phyloP scores from a whole-genome alignment of 2,888 invertebrate genomes.

The Eristalis arbustorum region DNA sequence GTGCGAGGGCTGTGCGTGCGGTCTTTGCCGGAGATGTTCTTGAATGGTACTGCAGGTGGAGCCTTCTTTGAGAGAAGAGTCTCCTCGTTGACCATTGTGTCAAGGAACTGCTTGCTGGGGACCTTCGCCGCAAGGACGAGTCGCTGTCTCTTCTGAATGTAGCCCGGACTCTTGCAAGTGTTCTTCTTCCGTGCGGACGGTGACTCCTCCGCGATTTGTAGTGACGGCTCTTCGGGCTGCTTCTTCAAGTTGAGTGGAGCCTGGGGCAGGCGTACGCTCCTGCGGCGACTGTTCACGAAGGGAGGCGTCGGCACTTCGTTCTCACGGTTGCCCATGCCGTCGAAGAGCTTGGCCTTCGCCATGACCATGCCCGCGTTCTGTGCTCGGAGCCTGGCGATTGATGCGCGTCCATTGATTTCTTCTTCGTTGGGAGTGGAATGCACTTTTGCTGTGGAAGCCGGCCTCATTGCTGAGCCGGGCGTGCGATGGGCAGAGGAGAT shows the following conservation, averaged over 20 bases:
- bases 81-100: slow-evolving; percentile 61
- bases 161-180: slow-evolving; percentile 69
- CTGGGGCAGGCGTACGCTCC: slow-evolving; percentile 39
- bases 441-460: neutral
- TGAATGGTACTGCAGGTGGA: slow-evolving; percentile 23
- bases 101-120: slow-evolving; percentile 58
- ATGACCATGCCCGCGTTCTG: slow-evolving; percentile 91
- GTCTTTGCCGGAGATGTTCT: slow-evolving; percentile 40
- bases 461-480: slow-evolving; percentile 37
- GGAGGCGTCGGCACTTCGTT: slow-evolving; percentile 34
- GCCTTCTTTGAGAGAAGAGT: slow-evolving; percentile 38
- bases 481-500: slow-evolving; percentile 25
- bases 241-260: slow-evolving; percentile 34
- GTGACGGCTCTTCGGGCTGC: neutral
- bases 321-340: slow-evolving; percentile 79
- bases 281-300: slow-evolving; percentile 40
- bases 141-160: slow-evolving; percentile 67
- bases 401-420: slow-evolving; percentile 84
- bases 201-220: slow-evolving; percentile 19
- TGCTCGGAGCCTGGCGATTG: slow-evolving; percentile 86
- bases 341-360: slow-evolving; percentile 89
- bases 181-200: slow-evolving; percentile 69
- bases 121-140: slow-evolving; percentile 48
- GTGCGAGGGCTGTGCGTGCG: slow-evolving; percentile 51
- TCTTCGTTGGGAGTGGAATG: slow-evolving; percentile 66